Evolutionary conservation across 2,113 vertebrate genomes (phyloP).

Genomic region (Galbula dea): DNA sequence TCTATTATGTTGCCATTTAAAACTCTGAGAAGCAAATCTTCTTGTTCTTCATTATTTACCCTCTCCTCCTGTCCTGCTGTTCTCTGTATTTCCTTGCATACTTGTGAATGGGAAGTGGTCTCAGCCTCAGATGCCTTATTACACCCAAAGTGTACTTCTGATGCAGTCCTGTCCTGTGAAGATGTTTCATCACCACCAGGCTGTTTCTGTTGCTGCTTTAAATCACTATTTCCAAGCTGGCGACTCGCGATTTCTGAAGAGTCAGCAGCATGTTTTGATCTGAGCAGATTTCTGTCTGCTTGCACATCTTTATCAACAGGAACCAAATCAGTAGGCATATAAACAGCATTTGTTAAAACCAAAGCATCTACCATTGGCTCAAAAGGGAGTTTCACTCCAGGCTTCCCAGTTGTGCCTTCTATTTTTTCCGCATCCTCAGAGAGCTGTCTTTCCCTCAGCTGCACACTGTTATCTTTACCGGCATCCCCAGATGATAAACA

Average conservation of each 20-base stretch:
- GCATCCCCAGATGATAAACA: conserved; percentile 51
- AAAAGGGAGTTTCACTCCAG: not conserved
- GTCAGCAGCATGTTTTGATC: conserved; percentile 19
- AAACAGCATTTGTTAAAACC: conserved; percentile 25
- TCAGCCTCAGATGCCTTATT: not conserved
- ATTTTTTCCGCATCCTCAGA: conserved; percentile 37
- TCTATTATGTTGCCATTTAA: conserved; percentile 70
- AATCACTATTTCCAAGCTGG: conserved; percentile 40
- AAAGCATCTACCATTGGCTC: conserved; percentile 56
- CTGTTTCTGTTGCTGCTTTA: conserved; percentile 55
- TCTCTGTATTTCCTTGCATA: conserved; percentile 57
- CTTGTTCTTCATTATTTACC: conserved; percentile 56
- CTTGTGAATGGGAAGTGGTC: not conserved
- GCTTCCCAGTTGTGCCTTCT: conserved; percentile 18
- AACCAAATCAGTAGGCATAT: conserved; percentile 15
- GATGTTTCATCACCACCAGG: not conserved
- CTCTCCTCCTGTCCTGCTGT: conserved; percentile 54
- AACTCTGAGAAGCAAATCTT: conserved; percentile 72
- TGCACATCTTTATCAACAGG: conserved; percentile 41
- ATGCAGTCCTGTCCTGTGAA: not conserved
- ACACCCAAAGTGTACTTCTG: not conserved
- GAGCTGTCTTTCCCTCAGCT: conserved; percentile 49
- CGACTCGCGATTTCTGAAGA: conserved; percentile 14
- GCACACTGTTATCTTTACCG: conserved; percentile 27
- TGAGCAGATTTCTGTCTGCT: conserved; percentile 44